Base-by-base conservation (phyloP, 2,888 invertebrate species). In the Trachelus troglodyta region DNA sequence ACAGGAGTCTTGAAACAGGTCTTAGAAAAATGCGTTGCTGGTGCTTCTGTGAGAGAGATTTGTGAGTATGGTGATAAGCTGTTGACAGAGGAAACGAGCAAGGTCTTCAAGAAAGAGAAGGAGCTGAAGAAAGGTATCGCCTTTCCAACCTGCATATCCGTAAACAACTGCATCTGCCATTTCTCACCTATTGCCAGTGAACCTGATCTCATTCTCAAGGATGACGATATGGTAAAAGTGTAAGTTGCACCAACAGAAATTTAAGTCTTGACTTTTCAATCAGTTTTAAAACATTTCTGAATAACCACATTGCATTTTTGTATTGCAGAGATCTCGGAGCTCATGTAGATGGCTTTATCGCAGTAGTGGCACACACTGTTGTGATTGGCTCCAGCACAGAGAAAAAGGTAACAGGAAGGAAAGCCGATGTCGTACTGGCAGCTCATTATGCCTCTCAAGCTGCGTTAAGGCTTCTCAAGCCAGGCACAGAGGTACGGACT, bases 91-190 rank as follows among this genome's bases (percentile, higher is more conserved):
- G 98, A 98, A 93, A 98, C 99, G 71, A 95, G 95, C 84, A 98
- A 98, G 93, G 97, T 98, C 82, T 99, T 98, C 93, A 99, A 99
- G 93, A 99, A 98, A 90, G 98, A 99, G 91, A 99, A 99, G 91
- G 98, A 99, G 85, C 94, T 99, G 87, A 98, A 98, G 92, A 99
- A 99, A 93, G 99, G 98, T 86, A 97, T 99, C 90, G 99, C 99
- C 69, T 99, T 99, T 92, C 99, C 99, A 77, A 99, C 99, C 80
- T 99, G 99, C 93, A 95, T 99, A 82, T 99, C 99, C 33, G 96
- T 98, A 79, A 99, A 99, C 93, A 99, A 99, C 92, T 99, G 99
- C 93, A 98, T 99, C 92, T 99, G 99, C 92, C 99, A 99, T 92
- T 99, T 96, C 92, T 99, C 99, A 75, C 99, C 99, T 34, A 95